Conservation (phyloP, 2,797 vertebrate species). For the Gila robusta region DNA sequence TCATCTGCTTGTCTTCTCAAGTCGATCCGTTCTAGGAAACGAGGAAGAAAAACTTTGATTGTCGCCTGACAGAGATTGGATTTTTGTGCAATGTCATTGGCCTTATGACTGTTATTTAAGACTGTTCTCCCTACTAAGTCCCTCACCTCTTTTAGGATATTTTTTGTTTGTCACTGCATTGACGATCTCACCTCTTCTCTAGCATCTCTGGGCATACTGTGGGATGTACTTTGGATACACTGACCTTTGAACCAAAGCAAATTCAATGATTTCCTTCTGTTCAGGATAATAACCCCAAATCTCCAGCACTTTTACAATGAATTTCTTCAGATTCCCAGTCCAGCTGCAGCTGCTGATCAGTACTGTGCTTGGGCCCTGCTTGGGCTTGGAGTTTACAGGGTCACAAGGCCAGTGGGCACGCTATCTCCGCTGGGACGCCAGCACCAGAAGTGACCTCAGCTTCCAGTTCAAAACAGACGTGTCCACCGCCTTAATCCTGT, state of each 20-base stretch:
- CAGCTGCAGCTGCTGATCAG: conserved; percentile 89
- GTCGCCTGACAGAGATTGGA: conserved; percentile 55
- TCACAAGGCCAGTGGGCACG: conserved; percentile 95
- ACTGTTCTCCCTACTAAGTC: conserved; percentile 75
- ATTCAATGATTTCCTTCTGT: conserved; percentile 66
- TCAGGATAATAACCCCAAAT: conserved; percentile 71
- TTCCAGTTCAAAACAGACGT: conserved; percentile 94
- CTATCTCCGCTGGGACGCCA: conserved; percentile 99
- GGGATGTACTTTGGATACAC: conserved; percentile 73
- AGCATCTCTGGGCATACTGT: conserved; percentile 57
- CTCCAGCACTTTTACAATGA: conserved; percentile 73
- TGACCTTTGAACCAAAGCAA: conserved; percentile 67
- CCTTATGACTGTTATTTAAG: conserved; percentile 80
- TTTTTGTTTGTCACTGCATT: conserved; percentile 66
- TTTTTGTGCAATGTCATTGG: conserved; percentile 66
- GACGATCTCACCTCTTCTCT: conserved; percentile 65
- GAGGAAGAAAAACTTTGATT: conserved; percentile 13
- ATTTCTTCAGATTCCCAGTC: conserved; percentile 86
- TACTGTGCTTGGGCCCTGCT: conserved; percentile 85
- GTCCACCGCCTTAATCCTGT: conserved; percentile 91
- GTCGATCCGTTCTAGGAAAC: conserved; percentile 40
- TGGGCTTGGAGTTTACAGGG: conserved; percentile 94
- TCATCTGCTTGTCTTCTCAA: conserved; percentile 30
- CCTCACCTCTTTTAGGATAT: conserved; percentile 67
- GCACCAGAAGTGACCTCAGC: conserved; percentile 94